Evolutionary conservation across 2,888 invertebrate species (phyloP).

Genomic region (Agapostemon virescens): DNA sequence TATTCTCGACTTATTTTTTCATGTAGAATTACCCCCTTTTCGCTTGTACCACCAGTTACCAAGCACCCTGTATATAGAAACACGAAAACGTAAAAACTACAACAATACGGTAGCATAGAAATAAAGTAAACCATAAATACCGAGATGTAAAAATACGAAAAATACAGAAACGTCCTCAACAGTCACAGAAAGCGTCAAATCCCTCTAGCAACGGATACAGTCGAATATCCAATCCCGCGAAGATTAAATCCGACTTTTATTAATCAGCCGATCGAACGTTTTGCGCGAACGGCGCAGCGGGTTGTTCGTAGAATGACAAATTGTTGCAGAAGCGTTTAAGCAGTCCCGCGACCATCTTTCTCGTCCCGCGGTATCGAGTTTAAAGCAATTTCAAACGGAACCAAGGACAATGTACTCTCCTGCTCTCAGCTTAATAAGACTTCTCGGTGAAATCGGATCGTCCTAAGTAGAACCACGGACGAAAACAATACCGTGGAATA

Average conservation of each 20-base stretch:
- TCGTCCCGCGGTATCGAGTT: conserved; percentile 10
- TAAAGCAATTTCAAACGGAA: conserved; percentile 2
- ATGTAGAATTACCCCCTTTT: too few relatives aligned
- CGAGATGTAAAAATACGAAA: background rate
- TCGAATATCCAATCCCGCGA: background rate
- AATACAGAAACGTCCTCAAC: background rate
- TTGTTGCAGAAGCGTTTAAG: conserved; percentile 13
- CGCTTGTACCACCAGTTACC: too few relatives aligned
- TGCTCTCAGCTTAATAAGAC: conserved; percentile 27
- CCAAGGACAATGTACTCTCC: background rate
- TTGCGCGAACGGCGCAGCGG: background rate
- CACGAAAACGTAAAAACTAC: background rate
- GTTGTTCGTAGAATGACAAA: conserved; percentile 11
- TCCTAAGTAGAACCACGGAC: conserved; percentile 34
- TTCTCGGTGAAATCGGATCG: conserved; percentile 33
- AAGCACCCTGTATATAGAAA: too few relatives aligned
- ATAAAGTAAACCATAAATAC: background rate
- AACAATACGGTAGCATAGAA: background rate
- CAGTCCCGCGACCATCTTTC: background rate
- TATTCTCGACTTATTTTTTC: too few relatives aligned
- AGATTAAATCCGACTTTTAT: conserved; percentile 4
- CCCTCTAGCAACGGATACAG: background rate
- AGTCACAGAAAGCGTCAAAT: background rate
- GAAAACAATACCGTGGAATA: conserved; percentile 48
- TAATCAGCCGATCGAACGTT: background rate